Base-by-base conservation (phyloP, 2,888 invertebrate species). In the Calliscelio sp. region DNA sequence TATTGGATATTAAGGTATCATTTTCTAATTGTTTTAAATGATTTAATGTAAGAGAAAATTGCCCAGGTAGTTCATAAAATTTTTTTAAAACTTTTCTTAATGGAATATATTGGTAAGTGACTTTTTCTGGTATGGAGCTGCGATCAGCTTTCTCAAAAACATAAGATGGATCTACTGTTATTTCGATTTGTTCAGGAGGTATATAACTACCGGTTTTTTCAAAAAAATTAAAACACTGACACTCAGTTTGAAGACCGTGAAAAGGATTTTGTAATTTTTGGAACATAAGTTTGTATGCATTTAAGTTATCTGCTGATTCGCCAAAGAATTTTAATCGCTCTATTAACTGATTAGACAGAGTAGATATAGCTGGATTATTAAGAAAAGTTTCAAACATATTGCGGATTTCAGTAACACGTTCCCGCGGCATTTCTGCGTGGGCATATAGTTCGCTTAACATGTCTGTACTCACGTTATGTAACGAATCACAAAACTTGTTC, bases 61-160 rank as follows among this genome's bases (percentile, higher is more conserved):
- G n/a, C 32, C 49, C 18, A 14, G 79, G 81, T 8, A 85, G 16
- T 81, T 86, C 75, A 20, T 83, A 86, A 57, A 83, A 66, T 41
- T 82, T 74, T 70, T 84, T 65, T 16, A 85, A 65, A 16, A 81
- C 78, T 3, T 41, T 38, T 25, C 71, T 25, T 25, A 84, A n/a
- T 20, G 83, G 74, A 44, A 85, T 57, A 35, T 77, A 81, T 57
- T 83, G 73, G 8, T 63, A 44, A 44, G 10, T 24, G 6, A 53
- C 18, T n/a, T 24, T 22, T 53, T 53, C 25, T 14, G 53, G 53
- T 53, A 25, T 49, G 16, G 18, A 16, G 18, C n/a, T 4, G 20
- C 4, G 16, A 16, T 18, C 18, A 49, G 6, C 20, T 20, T 49
- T 8, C 16, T 51, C 24, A 14, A 24, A 51, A 24, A 24, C 18